Evolutionary conservation across 2,888 invertebrate species (phyloP), one percentile per base, ranked within the genome.

Genomic region (Rapana venosa): DNA sequence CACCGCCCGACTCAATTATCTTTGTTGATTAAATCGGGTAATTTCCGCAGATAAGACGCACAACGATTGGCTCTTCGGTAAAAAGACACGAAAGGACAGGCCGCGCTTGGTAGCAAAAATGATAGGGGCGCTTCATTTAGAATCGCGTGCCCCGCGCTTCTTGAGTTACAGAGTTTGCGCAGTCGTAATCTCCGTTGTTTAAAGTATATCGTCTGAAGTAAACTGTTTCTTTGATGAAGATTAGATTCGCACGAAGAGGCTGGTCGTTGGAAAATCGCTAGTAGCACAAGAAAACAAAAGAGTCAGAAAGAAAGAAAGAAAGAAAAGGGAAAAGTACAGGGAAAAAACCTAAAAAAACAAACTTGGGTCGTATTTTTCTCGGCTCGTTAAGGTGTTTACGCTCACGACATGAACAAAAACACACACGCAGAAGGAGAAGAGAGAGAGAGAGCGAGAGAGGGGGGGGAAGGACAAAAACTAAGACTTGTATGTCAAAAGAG

Each of bases 11-110:
- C 88, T 88, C 88, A 88, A 88, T 88, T 88, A 88, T 81, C 66
- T 61, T 58, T 88, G 88, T 88, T 88, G 88, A 89, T 89, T 89
- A 89, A 89, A 84, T 58, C 89, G 74, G 89, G 89, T 89, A 89
- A 89, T 89, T 89, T 66, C 83, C 84, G 61, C 70, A 88, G 86
- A 88, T 84, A 83, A 84, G 84, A 85, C 66, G 77, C 66, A 84
- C 77, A 70, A 83, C 84, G 89, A 89, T 89, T 84, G 88, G 88
- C 88, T 79, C 56, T 36, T 86, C 86, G 86, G 86, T 86, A 86
- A 86, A 86, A 86, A 61, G 81, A 83, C 56, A 58, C 58, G 83
- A 79, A 77, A 77, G 32, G 58, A 88, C 58, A 32, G 30, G 88
- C 35, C 22, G 88, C 26, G 58, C 58, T n/a, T 47, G 47, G 32